These are phyloP conservation scores for Drosophila pachea DNA, from an alignment of 1,140 invertebrate species.

Conservation along the genomic window DNA sequence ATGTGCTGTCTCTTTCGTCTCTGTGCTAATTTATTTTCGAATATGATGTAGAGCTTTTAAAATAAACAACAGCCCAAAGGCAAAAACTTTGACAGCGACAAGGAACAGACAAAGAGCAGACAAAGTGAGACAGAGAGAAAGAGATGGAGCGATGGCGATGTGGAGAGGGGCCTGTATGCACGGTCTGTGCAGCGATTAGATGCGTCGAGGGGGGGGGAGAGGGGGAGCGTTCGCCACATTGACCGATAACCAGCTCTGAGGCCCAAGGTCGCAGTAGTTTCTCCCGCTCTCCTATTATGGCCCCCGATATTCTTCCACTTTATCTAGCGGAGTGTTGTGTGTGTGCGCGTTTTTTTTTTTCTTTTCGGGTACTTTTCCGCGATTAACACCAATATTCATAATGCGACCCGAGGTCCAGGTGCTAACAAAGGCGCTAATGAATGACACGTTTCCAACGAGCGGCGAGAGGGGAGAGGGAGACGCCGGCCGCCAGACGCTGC, in stretches of 20 bases:
- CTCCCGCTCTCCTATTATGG: conserved; percentile 1
- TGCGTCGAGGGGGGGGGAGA: conserved; percentile 27
- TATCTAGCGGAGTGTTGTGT: neutral
- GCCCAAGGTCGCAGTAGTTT: conserved; percentile 44
- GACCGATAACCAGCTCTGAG: conserved; percentile 52
- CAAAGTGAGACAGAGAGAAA: conserved; percentile 5
- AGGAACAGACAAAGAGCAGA: conserved; percentile 28
- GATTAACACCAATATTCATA: conserved; percentile 44
- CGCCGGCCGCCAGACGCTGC: conserved; percentile 6
- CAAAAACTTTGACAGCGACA: conserved; percentile 38
- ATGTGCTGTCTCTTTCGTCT: conserved; percentile 57
- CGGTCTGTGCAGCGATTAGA: conserved; percentile 27
- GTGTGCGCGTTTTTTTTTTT: neutral
- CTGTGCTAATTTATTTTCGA: conserved; percentile 75
- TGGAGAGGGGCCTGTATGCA: neutral
- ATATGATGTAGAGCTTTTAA: conserved; percentile 76
- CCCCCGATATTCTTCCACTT: neutral
- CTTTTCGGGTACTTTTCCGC: conserved; percentile 53
- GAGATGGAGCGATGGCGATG: neutral
- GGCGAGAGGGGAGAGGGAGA: too few relatives aligned
- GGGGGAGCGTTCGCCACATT: conserved; percentile 50
- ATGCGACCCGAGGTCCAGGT: conserved; percentile 43
- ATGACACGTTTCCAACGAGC: conserved; percentile 57
- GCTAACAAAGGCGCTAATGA: conserved; percentile 68
- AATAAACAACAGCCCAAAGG: conserved; percentile 60